phyloP scores from a whole-genome alignment of 1,140 invertebrate species.

The Anadara kagoshimensis region DNA sequence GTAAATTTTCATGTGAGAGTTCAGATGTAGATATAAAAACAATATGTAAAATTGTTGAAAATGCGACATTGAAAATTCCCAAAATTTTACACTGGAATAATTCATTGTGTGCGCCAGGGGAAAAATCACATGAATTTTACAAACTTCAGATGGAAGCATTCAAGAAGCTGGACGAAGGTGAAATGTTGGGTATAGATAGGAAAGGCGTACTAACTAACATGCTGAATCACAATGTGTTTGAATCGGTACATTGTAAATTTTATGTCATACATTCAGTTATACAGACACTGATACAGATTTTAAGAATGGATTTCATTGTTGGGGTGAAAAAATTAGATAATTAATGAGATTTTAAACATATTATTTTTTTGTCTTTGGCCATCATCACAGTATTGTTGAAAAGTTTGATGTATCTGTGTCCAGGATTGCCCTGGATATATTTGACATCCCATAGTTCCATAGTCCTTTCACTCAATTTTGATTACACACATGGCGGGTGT shows the following conservation, averaged over 20 bases:
- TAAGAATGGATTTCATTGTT: neutral
- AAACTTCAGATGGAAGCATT: neutral
- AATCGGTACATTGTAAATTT: neutral
- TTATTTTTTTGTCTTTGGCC: no score
- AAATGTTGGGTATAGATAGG: conserved; percentile 1
- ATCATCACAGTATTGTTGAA: no score
- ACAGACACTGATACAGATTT: neutral
- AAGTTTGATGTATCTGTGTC: no score
- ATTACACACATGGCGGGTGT: no score
- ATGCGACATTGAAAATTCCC: conserved; percentile 1
- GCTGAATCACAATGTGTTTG: neutral
- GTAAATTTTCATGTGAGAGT: neutral
- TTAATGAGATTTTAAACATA: no score
- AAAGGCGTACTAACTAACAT: neutral
- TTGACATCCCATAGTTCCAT: no score
- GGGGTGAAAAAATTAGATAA: conserved; percentile 6
- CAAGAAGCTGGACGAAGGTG: neutral
- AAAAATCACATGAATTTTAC: neutral
- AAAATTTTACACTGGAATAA: conserved; percentile 6
- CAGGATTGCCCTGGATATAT: no score
- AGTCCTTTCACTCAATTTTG: no score
- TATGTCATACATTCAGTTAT: conserved; percentile 1
- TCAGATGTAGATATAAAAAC: neutral
- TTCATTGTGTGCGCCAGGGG: neutral
- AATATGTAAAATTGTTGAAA: neutral